phyloP scores from a whole-genome alignment of 2,113 vertebrate genomes.

The Boleophthalmus pectinirostris region DNA sequence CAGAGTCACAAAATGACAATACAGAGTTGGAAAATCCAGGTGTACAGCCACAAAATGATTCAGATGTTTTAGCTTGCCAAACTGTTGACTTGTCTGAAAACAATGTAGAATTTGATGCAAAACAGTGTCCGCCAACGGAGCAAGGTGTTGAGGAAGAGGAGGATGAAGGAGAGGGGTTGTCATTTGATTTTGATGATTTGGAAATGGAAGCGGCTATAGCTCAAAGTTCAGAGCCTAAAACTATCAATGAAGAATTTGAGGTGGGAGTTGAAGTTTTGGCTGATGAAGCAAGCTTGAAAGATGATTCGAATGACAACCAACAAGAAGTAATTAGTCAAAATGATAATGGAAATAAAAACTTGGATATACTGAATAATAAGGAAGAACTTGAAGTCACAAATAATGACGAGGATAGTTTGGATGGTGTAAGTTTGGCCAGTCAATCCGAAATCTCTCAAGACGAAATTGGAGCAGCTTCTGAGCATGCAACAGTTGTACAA shows the following conservation, averaged over 20 bases:
- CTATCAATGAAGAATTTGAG: conserved; percentile 20
- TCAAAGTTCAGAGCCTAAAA: not conserved
- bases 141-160: not conserved
- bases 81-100: not conserved
- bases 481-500: not conserved
- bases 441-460: not conserved
- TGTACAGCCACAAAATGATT: not conserved
- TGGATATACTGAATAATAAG: not conserved
- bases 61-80: not conserved
- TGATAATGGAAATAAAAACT: conserved; percentile 2
- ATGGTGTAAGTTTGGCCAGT: not conserved
- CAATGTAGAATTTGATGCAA: not conserved
- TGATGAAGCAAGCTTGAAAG: conserved; percentile 12
- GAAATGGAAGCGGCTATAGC: conserved; percentile 45
- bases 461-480: not conserved
- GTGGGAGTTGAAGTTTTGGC: conserved; percentile 22
- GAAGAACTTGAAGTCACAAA: not conserved
- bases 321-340: conserved; percentile 7
- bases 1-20: not conserved
- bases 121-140: not conserved
- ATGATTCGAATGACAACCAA: not conserved
- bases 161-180: not conserved
- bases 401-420: conserved; percentile 2
- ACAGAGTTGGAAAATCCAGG: not conserved
- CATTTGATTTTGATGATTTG: conserved; percentile 36